A percentile compares a stretch with the other conserved stretches of the same genome.
Evolutionary conservation across 1,140 invertebrate species (phyloP).

Genomic region (Drosophila kikkawai): DNA sequence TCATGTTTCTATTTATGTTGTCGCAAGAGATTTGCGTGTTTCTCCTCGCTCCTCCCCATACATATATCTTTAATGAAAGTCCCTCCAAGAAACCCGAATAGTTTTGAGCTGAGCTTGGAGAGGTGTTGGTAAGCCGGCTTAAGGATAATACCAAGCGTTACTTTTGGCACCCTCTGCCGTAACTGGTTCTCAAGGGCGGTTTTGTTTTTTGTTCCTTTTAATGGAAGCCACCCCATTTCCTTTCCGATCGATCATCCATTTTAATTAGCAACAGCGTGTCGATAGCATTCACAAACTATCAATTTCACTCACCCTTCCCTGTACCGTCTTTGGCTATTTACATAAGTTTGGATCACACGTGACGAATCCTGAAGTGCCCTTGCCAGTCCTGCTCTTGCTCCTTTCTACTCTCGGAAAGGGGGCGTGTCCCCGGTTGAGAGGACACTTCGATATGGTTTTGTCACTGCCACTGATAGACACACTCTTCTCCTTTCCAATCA

Average conservation of each 20-base stretch:
- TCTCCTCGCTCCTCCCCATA: constrained; percentile 3
- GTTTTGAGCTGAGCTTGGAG: constrained; percentile 28
- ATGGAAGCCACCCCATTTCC: constrained; percentile 23
- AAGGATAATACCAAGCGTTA: constrained; percentile 50
- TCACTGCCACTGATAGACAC: constrained; percentile 43
- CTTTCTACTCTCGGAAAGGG: background rate
- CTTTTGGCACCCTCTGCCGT: constrained; percentile 24
- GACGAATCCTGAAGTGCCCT: constrained; percentile 76
- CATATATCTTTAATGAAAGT: constrained; percentile 29
- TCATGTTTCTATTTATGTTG: constrained; percentile 84
- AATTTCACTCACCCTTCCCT: constrained; percentile 65
- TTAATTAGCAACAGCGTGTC: constrained; percentile 84
- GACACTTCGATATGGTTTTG: constrained; percentile 68
- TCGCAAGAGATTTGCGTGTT: constrained; percentile 82
- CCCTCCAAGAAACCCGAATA: constrained; percentile 17
- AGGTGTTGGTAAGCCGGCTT: constrained; percentile 77
- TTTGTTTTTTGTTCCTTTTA: constrained; percentile 37
- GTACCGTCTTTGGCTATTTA: constrained; percentile 54
- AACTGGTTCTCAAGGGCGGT: constrained; percentile 75
- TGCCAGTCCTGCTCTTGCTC: constrained; percentile 31
- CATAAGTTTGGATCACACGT: constrained; percentile 72
- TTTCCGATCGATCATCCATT: constrained; percentile 78
- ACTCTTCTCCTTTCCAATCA: constrained; percentile 15
- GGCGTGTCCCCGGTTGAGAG: constrained; percentile 64
- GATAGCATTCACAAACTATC: constrained; percentile 81